Evolutionary conservation across 2,888 invertebrate genomes (phyloP).

Genomic region (Drosophila histrio): DNA sequence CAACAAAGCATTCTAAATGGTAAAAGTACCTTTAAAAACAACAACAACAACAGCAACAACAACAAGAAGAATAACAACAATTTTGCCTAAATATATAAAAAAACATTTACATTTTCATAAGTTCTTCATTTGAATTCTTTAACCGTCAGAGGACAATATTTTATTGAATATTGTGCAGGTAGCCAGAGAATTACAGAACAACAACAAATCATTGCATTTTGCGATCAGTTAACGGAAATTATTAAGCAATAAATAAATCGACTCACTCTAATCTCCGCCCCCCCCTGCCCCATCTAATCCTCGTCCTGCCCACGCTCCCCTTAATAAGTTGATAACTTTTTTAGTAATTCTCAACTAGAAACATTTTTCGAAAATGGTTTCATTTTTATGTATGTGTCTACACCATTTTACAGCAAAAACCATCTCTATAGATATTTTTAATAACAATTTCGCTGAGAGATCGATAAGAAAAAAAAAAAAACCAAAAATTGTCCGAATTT

Average conservation of each 20-base stretch:
- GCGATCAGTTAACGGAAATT: slow-evolving; percentile 12
- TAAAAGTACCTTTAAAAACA: slow-evolving; percentile 61
- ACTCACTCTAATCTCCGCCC: slow-evolving; percentile 1
- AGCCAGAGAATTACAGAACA: slow-evolving; percentile 3
- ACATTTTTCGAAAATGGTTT: slow-evolving; percentile 63
- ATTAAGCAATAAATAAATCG: slow-evolving; percentile 48
- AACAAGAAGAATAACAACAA: slow-evolving; percentile 23
- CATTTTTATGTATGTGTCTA: slow-evolving; percentile 52
- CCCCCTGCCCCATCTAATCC: not conserved
- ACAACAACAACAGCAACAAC: slow-evolving; percentile 14
- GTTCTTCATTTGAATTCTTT: not conserved
- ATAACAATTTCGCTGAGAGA: slow-evolving; percentile 22
- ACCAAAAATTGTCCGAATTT: slow-evolving; percentile 43
- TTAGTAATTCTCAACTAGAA: slow-evolving; percentile 20
- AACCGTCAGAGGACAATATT: slow-evolving; percentile 61
- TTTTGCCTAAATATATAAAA: slow-evolving; percentile 11
- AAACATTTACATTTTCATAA: not conserved
- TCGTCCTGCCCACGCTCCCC: not conserved
- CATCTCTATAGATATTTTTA: slow-evolving; percentile 45
- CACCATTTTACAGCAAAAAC: slow-evolving; percentile 27
- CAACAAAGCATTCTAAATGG: slow-evolving; percentile 65
- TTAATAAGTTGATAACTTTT: slow-evolving; percentile 8
- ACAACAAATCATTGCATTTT: slow-evolving; percentile 21
- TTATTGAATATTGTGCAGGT: slow-evolving; percentile 72
- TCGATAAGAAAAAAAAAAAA: slow-evolving; percentile 5